Evolutionary conservation across 2,797 vertebrate genomes (phyloP).

Genomic region (Protosalanx chinensis): DNA sequence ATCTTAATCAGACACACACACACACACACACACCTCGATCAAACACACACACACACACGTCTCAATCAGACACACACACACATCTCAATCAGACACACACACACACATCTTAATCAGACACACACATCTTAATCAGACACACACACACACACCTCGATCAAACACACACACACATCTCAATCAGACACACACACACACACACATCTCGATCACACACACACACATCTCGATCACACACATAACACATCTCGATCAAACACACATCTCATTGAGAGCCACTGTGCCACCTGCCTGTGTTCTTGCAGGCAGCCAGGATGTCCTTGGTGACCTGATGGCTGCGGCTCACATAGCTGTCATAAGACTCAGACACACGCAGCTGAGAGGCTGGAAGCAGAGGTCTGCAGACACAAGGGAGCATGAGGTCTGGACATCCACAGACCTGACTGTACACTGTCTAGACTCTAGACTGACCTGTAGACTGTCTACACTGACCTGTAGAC

Average conservation of each 20-base stretch:
- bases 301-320: slow-evolving; percentile 92
- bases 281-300: slow-evolving; percentile 78
- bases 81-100: background rate
- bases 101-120: background rate
- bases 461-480: background rate
- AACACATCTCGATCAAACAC: background rate
- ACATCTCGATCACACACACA: slow-evolving; percentile 17
- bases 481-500: background rate
- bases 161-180: slow-evolving; percentile 8
- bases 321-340: slow-evolving; percentile 94
- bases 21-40: slow-evolving; percentile 14
- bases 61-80: slow-evolving; percentile 15
- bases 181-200: background rate
- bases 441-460: background rate
- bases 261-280: background rate
- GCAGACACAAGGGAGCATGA: slow-evolving; percentile 10
- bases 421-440: background rate
- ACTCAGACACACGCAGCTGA: slow-evolving; percentile 87
- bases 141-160: background rate
- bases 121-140: too few relatives aligned
- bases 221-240: slow-evolving; percentile 16
- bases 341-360: slow-evolving; percentile 90
- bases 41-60: too few relatives aligned
- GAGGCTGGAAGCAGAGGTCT: slow-evolving; percentile 92
- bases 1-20: slow-evolving; percentile 13